Evolutionary conservation across 2,888 invertebrate genomes (phyloP), one percentile per base, ranked within the genome.

Genomic region (Eucera pruinosa): DNA sequence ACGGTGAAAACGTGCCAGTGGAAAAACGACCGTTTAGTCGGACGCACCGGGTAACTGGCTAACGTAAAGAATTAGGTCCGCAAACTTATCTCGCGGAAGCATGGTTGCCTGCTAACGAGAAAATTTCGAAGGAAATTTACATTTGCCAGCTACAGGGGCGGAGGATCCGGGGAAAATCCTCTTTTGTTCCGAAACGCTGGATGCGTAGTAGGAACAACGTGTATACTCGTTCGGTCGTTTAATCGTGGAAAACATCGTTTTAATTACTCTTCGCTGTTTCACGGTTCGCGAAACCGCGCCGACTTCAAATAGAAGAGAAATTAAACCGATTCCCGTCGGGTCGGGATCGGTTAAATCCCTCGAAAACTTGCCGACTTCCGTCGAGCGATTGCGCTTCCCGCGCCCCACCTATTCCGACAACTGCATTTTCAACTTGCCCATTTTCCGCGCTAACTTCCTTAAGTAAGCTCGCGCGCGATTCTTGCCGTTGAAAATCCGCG

Each of bases 1-100:
- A n/a, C n/a, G n/a, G n/a, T n/a, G n/a, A 7, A 7, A 33, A 7
- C 33, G 33, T 7, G 55, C 6, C 68, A 58, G 70, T 66, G 50
- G 81, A 79, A 69, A 75, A 81, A 64, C 39, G 54, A n/a, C 27
- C 60, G 69, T 68, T 70, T 70, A 73, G 62, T 81, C 61, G 60
- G 78, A 70, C 52, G 25, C 64, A 39, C 18, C 39, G 41, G 43
- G 25, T 74, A 60, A 47, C 58, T 39, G 60, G 45, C 43, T 25
- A 45, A 58, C 48, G 55, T 41, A 43, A 61, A 62, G 41, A 64
- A 43, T 48, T 66, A 27, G 48, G 9, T n/a, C 11, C 41, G 48
- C 64, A 39, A 75, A 77, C 27, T 73, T 61, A 65, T 65, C 64
- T 57, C 43, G 33, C 25, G 33, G 23, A 30, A 20, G 33, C 43